Evolutionary conservation across 53 echinoderm and acorn worm genomes (phyloP).

Genomic region (Mesocentrotus franciscanus): DNA sequence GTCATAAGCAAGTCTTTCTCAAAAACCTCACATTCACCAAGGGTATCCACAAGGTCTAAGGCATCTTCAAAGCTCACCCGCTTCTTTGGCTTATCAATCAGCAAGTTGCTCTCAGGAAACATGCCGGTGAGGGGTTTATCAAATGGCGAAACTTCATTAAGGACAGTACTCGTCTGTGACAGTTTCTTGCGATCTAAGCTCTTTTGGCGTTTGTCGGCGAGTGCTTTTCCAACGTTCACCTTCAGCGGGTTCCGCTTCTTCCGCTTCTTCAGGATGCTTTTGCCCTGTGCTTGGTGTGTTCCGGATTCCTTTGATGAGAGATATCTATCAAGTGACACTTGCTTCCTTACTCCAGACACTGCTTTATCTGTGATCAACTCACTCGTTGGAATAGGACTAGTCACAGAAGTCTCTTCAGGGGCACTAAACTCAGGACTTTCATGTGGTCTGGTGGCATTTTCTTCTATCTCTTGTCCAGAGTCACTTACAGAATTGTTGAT

Average conservation of each 20-base stretch:
- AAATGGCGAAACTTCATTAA: neutral
- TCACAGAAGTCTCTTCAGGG: neutral
- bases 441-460: neutral
- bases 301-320: neutral
- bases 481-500: neutral
- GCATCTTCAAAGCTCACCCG: conserved; percentile 38
- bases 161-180: neutral
- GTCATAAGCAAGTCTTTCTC: neutral
- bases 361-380: neutral
- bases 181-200: neutral
- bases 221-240: neutral
- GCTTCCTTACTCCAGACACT: neutral
- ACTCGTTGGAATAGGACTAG: neutral
- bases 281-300: neutral
- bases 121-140: neutral
- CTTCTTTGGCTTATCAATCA: conserved; percentile 19
- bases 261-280: conserved; percentile 3
- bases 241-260: conserved; percentile 13
- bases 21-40: neutral
- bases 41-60: neutral
- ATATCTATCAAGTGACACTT: neutral
- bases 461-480: neutral
- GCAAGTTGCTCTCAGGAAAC: neutral
- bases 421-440: neutral
- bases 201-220: conserved; percentile 19